Evolutionary conservation across 2,113 vertebrate genomes (phyloP).

Genomic region (Esox niger): DNA sequence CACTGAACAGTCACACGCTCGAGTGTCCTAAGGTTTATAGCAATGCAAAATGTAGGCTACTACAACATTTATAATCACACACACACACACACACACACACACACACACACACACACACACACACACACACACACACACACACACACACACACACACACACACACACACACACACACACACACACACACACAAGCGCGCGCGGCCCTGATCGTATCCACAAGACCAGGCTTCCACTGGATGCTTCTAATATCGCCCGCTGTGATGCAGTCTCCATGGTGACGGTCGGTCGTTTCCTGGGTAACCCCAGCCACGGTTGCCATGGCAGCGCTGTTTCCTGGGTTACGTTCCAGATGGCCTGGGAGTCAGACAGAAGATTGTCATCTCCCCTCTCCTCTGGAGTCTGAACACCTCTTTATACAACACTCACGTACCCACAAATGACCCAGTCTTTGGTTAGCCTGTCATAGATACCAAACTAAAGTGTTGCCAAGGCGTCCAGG

Average conservation of each 20-base stretch:
- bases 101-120: too few relatives aligned
- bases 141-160: too few relatives aligned
- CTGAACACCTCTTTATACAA: neutral
- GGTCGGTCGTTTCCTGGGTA: constrained; percentile 87
- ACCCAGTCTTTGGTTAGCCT: too few relatives aligned
- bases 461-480: too few relatives aligned
- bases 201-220: constrained; percentile 54
- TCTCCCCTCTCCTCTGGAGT: neutral
- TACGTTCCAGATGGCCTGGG: constrained; percentile 86
- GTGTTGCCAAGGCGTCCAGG: too few relatives aligned
- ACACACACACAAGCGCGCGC: constrained; percentile 22
- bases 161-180: constrained; percentile 1
- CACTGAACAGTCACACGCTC: too few relatives aligned
- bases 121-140: too few relatives aligned
- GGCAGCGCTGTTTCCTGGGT: constrained; percentile 84
- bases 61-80: too few relatives aligned
- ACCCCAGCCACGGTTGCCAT: constrained; percentile 93
- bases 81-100: too few relatives aligned
- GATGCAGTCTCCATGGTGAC: constrained; percentile 93
- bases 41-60: too few relatives aligned
- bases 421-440: too few relatives aligned
- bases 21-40: too few relatives aligned
- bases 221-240: constrained; percentile 83
- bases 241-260: constrained; percentile 84
- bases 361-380: constrained; percentile 57